Base-by-base conservation (phyloP, 2,113 vertebrate genomes). In the Pygoscelis antarcticus region DNA sequence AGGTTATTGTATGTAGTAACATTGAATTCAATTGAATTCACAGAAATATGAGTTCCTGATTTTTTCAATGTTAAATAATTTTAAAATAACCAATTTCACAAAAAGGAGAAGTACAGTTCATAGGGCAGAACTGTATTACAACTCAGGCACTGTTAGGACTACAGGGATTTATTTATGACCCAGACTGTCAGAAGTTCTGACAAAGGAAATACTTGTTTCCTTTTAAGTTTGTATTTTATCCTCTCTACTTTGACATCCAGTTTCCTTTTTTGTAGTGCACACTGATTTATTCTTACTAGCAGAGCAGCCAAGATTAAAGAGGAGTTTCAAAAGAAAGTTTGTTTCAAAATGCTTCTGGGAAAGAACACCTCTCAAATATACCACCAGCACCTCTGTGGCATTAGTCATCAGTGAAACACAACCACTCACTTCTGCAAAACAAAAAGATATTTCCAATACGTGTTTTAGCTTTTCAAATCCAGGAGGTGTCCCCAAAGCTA, bases 401-500 rank as follows among this genome's bases (percentile, higher is more conserved):
- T 42, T 49, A 69, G 27, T 46, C 47, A 87, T 54, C 46, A 74
- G 46, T 49, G 52, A 80, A 86, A 89, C 30, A 74, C 6, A 54
- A 38, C 14, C 19, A 54, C 21, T 10, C 47, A 17, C 54, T 79
- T 66, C 66, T 90, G 44, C 44, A 78, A 85, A 93, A 66, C 15
- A 42, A 70, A 34, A 65, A 74, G 9, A 4, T 47, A 83, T 29
- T 91, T 91, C 57, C 32, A 72, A 36, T 10, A 61, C 6, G 30
- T 36, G 57, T 44, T 82, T 80, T 74, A 83, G 26, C 72, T 84
- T 90, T 92, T 54, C 60, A 55, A 30, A 82, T 72, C 90, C 92
- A 96, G 88, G 52, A 69, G 88, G 38, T 78, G 91, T 94, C 81
- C 49, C 61, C 54, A 95, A 83, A 84, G 74, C 66, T 55, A 91